Evolutionary conservation across 2,888 invertebrate genomes (phyloP).

Genomic region (Eupithecia subfuscata): DNA sequence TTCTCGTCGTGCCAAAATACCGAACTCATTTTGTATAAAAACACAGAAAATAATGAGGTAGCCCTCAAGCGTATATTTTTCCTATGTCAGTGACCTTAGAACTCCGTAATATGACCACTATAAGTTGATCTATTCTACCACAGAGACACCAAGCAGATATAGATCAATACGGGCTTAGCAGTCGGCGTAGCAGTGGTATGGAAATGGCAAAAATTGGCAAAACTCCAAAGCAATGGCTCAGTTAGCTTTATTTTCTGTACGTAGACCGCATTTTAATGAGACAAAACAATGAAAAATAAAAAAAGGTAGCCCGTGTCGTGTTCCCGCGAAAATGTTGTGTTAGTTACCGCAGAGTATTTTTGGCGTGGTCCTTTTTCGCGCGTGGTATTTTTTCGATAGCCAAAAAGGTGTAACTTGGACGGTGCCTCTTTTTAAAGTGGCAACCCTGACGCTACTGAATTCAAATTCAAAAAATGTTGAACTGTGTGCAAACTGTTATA

Average conservation of each 20-base stretch:
- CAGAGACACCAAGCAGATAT: conserved; percentile 29
- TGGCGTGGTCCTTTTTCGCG: conserved; percentile 17
- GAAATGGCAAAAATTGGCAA: conserved; percentile 72
- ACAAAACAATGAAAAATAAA: conserved; percentile 47
- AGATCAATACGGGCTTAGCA: conserved; percentile 47
- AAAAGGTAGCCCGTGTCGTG: conserved; percentile 22
- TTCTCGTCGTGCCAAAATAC: conserved; percentile 28
- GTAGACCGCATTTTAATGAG: conserved; percentile 74
- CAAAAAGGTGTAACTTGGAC: conserved; percentile 1
- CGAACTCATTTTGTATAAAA: conserved; percentile 37
- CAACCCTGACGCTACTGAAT: conserved; percentile 2
- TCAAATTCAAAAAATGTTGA: not conserved
- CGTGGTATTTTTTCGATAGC: conserved; percentile 17
- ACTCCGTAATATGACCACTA: conserved; percentile 41
- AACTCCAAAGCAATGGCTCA: conserved; percentile 59
- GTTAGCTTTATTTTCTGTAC: conserved; percentile 69
- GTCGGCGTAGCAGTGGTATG: conserved; percentile 47
- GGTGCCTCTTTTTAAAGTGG: not conserved
- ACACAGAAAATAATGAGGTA: conserved; percentile 40
- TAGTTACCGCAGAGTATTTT: conserved; percentile 12
- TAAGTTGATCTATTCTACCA: conserved; percentile 44
- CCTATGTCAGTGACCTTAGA: conserved; percentile 56
- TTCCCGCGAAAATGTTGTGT: conserved; percentile 33
- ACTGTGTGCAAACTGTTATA: not conserved
- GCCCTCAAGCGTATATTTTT: conserved; percentile 47